These are phyloP conservation scores for Subanguina moxae DNA, from an alignment of 1,140 invertebrate genomes.

Conservation along the genomic window DNA sequence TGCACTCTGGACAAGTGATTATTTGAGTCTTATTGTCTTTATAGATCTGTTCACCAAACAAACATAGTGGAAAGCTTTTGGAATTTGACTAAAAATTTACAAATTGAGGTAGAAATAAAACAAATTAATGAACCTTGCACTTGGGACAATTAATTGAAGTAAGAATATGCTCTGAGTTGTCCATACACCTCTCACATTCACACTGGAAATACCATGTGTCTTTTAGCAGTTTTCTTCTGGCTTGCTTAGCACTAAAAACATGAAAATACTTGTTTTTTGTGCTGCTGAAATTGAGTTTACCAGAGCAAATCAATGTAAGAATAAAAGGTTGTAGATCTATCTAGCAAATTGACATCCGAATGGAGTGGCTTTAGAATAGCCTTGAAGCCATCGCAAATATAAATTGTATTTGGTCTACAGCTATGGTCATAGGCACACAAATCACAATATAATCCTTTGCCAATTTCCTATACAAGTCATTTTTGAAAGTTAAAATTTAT, in stretches of 20 bases:
- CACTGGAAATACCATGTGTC: constrained; percentile 50
- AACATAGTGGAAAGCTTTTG: constrained; percentile 15
- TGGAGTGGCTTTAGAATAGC: constrained; percentile 47
- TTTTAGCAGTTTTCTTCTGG: constrained; percentile 52
- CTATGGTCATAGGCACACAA: constrained; percentile 57
- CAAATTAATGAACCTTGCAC: constrained; percentile 30
- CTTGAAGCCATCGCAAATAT: constrained; percentile 46
- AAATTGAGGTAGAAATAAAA: constrained; percentile 8
- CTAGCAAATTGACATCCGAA: constrained; percentile 35
- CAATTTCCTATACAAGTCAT: constrained; percentile 50
- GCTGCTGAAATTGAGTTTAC: constrained; percentile 22
- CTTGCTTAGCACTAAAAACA: constrained; percentile 45
- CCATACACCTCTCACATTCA: constrained; percentile 50
- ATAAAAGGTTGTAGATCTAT: constrained; percentile 48
- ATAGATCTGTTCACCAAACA: constrained; percentile 27
- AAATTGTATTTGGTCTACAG: constrained; percentile 53
- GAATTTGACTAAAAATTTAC: constrained; percentile 18
- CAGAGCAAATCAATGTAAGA: constrained; percentile 54
- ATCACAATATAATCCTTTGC: constrained; percentile 58
- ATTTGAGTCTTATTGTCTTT: constrained; percentile 30
- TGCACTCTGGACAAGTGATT: constrained; percentile 36
- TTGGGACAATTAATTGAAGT: constrained; percentile 50
- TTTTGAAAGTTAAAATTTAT: too few species aligned
- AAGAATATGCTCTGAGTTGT: constrained; percentile 48
- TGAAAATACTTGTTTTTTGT: constrained; percentile 11